Evolutionary conservation across 2,888 invertebrate species (phyloP), one percentile per base, ranked within the genome.

Genomic region (Melinaea marsaeus): DNA sequence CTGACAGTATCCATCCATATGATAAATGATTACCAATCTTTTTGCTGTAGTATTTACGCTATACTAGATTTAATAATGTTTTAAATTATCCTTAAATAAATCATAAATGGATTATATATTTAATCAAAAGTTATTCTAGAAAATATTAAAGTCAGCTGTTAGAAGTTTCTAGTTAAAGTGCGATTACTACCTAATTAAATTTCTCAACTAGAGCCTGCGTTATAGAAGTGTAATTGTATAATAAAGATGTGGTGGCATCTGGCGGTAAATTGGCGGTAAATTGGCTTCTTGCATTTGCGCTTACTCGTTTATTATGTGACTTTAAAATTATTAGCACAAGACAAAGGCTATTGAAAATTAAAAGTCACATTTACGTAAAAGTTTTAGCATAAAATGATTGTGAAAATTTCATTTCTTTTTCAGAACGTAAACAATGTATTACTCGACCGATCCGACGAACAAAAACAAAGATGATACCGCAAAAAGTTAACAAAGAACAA

Each of bases 231-330:
- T 58, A 58, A 58, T 47, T 47, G 47, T 11, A 34, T 48, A 58
- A 58, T 13, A 48, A 58, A 37, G 58, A 58, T 48, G 22, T 48
- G 47, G 42, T 42, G 32, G 11, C 59, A 54, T 11, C 59, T 59
- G 51, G 48, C 54, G 35, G 32, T 51, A 51, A 59, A 59, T 59
- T 59, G 51, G 48, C 54, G 35, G 32, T 51, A 51, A 59, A 59
- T 59, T 59, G 59, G 51, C 32, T 59, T 51, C 46, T 34, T 59
- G 48, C 48, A 37, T 37, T 59, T 37, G 54, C 35, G 51, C 9
- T 54, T n/a, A 13, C 46, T 9, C 7, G 9, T 51, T 51, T 32
- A 51, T 9, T 32, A 32, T 51, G 2, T 32, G 9, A 51, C 32
- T 32, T 51, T 7, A 6, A 42, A 42, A 42, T 42, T 42, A 9